Evolutionary conservation across 1,140 invertebrate genomes (phyloP), one percentile per base, ranked within the genome.

Genomic region (Brachionus rotundiformis): DNA sequence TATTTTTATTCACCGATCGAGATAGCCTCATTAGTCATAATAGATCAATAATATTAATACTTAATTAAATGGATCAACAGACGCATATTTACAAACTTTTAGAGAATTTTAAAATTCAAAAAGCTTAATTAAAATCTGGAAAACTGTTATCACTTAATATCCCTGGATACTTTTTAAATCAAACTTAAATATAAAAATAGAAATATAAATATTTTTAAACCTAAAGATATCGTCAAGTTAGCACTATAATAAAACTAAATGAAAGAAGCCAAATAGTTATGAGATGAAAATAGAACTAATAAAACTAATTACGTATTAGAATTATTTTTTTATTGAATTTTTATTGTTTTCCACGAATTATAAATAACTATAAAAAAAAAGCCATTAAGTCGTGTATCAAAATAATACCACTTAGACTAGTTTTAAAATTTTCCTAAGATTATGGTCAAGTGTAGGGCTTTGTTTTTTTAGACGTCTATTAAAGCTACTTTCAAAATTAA

Each of bases 381-480:
- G 63, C 63, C 33, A 68, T 68, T 68, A 68, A 68, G 33, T 68
- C 33, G 6, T 68, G 63, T 68, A 68, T 68, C 63, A 33, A 68
- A 68, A 68, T 68, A 33, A 68, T 68, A 68, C 63, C 63, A 68
- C 63, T 68, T 68, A 68, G 63, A 68, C 63, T 68, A 63, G 61
- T 33, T 68, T 68, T 68, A 33, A 19, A 33, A 33, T 68, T 68
- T 68, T 68, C 61, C 61, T 33, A 68, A 68, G 63, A 68, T 68
- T 68, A 68, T 68, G 63, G 63, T 68, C 63, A 68, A 68, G 63
- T 68, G 33, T 68, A 19, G 16, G 31, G 63, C 31, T 68, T 68
- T 68, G 63, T 68, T 68, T 68, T 68, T 68, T 68, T 68, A 68
- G 63, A 68, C 63, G 63, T 68, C 63, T 68, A 68, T 68, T 68